Base-by-base conservation (phyloP, 2,888 invertebrate genomes). In the Chrysolina oricalcia region DNA sequence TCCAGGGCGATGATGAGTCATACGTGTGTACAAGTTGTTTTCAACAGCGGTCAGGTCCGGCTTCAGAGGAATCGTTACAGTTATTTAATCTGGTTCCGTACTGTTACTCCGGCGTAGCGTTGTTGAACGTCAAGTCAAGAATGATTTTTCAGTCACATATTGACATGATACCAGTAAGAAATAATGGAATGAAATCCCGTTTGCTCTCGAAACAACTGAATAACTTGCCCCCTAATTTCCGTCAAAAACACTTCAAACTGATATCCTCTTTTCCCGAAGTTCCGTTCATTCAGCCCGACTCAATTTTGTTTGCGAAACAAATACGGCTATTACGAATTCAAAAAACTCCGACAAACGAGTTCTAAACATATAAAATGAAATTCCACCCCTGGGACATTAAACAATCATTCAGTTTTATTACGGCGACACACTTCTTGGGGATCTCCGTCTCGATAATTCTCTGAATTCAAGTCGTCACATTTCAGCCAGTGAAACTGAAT, bases 381-480 rank as follows among this genome's bases (percentile, higher is more conserved):
- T 53, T 70, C 59, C 41, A 64, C 76, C 80, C 76, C 53, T 56
- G 74, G 75, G 70, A 59, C 78, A 73, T 80, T 72, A 78, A 73
- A 78, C 80, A 78, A 78, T 78, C 78, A 77, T 80, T 78, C 71
- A 76, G 69, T 80, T 80, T 79, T 76, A 74, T 79, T 79, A 77
- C 71, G 73, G 72, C 72, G 80, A 76, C 77, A 73, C 70, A 66
- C 69, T 66, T 67, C 65, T 74, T 70, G 23, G 23, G 35, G 21
- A 46, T 62, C 35, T 23, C 56, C 27, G 27, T 40, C 46, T 63
- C 59, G 15, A 59, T 59, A n/a, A 59, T 59, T 59, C 35, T 19
- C 59, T 35, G 59, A 59, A 59, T n/a, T 27, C 8, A 35, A 59
- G 13, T 8, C 23, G 9, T n/a, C 9, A 35, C 59, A 59, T 59